phyloP scores from a whole-genome alignment of 2,113 vertebrate genomes.

The Thalassoma bifasciatum region DNA sequence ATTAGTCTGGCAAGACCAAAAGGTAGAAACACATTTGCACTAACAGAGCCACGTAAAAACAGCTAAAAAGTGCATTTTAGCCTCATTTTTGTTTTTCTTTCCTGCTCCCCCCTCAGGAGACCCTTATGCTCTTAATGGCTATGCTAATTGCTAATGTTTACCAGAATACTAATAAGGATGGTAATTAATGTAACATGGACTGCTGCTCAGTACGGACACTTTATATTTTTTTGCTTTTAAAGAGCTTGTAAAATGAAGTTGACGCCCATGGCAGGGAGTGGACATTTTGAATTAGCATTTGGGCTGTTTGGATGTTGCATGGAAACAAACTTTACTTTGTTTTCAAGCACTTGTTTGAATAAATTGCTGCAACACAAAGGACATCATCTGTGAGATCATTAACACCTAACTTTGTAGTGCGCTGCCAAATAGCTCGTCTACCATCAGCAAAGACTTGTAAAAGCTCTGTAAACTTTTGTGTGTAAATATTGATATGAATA shows the following conservation, averaged over 20 bases:
- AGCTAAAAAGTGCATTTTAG: conserved; percentile 44
- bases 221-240: conserved; percentile 49
- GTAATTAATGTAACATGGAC: conserved; percentile 66
- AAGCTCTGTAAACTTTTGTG: conserved; percentile 21
- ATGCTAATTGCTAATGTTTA: conserved; percentile 64
- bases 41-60: conserved; percentile 12
- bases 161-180: conserved; percentile 72
- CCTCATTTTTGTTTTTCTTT: conserved; percentile 41
- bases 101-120: conserved; percentile 37
- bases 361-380: conserved; percentile 12
- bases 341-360: neutral
- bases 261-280: conserved; percentile 46
- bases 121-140: conserved; percentile 63
- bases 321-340: conserved; percentile 25
- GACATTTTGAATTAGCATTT: conserved; percentile 48
- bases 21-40: conserved; percentile 14
- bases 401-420: neutral
- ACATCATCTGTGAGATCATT: conserved; percentile 1
- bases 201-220: conserved; percentile 49
- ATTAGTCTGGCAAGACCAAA: conserved; percentile 43
- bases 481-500: conserved; percentile 52
- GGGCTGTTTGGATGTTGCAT: conserved; percentile 36
- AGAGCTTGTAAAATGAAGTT: conserved; percentile 47
- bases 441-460: conserved; percentile 22
- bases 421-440: conserved; percentile 28